Percentiles rank a stretch among this genome's conserved stretches.
phyloP scores from a whole-genome alignment of 2,888 invertebrate species.

The Augochlorella aurata region DNA sequence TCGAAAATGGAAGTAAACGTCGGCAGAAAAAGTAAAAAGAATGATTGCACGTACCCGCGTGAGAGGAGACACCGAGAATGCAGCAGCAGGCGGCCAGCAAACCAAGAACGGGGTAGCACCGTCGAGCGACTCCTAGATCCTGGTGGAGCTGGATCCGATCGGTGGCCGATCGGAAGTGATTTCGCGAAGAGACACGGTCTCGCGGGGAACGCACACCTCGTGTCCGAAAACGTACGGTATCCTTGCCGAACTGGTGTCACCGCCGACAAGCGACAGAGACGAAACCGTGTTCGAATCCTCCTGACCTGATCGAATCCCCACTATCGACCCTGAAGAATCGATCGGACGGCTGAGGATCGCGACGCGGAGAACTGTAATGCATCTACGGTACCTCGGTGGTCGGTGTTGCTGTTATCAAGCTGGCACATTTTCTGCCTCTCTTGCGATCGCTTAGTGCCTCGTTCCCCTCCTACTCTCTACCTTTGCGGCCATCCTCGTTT shows the following conservation, averaged over 20 bases:
- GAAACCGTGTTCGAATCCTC: constrained; percentile 41
- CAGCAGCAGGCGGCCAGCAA: background rate
- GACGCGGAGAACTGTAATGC: constrained; percentile 59
- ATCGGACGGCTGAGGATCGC: constrained; percentile 58
- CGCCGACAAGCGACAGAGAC: constrained; percentile 41
- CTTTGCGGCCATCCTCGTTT: background rate
- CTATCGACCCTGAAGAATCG: constrained; percentile 55
- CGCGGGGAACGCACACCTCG: constrained; percentile 28
- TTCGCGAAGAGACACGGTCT: constrained; percentile 11
- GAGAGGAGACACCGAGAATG: background rate
- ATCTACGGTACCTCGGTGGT: constrained; percentile 56
- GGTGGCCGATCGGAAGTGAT: background rate
- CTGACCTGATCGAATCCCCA: constrained; percentile 55
- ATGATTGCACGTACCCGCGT: constrained; percentile 39
- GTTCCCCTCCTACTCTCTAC: constrained; percentile 22
- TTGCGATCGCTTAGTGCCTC: constrained; percentile 45
- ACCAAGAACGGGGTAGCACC: too few relatives aligned
- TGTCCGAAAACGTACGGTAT: constrained; percentile 76
- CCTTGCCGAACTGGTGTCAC: constrained; percentile 72
- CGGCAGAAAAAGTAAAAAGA: background rate
- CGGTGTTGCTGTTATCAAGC: constrained; percentile 65
- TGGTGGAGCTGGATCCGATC: background rate
- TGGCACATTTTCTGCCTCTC: constrained; percentile 65
- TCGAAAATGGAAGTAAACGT: background rate
- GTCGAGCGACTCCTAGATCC: constrained; percentile 2